These are phyloP conservation scores for Aldabrachelys gigantea DNA, from an alignment of 2,113 vertebrate species.

Conservation along the genomic window DNA sequence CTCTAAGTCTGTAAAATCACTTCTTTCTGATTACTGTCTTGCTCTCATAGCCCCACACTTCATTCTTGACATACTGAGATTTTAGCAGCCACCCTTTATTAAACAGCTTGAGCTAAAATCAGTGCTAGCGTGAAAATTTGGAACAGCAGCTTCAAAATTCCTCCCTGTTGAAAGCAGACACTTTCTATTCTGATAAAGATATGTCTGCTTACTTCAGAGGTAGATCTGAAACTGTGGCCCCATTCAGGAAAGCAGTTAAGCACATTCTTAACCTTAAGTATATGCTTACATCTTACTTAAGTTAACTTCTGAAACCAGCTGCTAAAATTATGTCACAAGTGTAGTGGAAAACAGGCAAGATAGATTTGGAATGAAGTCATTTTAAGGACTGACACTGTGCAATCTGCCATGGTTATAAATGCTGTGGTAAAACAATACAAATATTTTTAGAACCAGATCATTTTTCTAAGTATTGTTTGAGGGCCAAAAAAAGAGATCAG, in stretches of 20 bases:
- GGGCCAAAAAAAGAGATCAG: neutral
- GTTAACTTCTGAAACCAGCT: neutral
- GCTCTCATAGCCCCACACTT: neutral
- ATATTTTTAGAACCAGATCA: neutral
- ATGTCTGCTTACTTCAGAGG: neutral
- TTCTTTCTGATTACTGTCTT: neutral
- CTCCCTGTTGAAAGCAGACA: neutral
- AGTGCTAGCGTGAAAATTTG: neutral
- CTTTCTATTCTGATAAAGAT: slow-evolving; percentile 21
- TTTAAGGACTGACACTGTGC: neutral
- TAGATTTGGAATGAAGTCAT: neutral
- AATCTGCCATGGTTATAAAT: neutral
- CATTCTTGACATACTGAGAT: neutral
- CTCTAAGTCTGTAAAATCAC: neutral
- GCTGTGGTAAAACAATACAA: neutral
- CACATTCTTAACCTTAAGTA: slow-evolving; percentile 1
- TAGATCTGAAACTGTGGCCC: neutral
- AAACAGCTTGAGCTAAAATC: slow-evolving; percentile 34
- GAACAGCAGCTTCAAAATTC: slow-evolving; percentile 17
- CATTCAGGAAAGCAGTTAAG: neutral
- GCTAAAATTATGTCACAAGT: neutral
- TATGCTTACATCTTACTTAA: neutral
- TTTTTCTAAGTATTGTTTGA: neutral
- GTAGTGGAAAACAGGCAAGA: neutral
- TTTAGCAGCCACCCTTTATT: slow-evolving; percentile 16